Conservation (phyloP, 2,797 vertebrate genomes). For the Chaenodraco wilsoni region DNA sequence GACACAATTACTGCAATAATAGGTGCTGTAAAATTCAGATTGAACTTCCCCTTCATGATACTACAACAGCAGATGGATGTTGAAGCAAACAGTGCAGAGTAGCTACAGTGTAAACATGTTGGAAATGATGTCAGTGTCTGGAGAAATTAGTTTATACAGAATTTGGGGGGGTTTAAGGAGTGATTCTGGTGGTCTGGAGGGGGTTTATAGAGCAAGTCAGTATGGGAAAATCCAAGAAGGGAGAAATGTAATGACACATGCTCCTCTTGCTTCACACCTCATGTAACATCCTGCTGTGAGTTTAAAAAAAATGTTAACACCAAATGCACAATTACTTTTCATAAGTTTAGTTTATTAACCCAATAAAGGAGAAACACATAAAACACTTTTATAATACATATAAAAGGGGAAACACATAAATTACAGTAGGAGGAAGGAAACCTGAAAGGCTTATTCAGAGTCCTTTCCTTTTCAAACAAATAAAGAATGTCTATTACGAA, state of each 20-base stretch:
- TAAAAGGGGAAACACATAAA: too few species aligned
- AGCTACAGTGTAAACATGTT: conserved; percentile 31
- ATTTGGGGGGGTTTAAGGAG: background rate
- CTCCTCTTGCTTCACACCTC: background rate
- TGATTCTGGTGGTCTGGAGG: conserved; percentile 26
- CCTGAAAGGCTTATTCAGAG: too few species aligned
- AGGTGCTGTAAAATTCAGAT: conserved; percentile 25
- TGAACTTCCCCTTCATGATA: conserved; percentile 17
- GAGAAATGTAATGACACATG: conserved; percentile 20
- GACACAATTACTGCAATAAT: conserved; percentile 20
- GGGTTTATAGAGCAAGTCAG: conserved; percentile 12
- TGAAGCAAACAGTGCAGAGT: conserved; percentile 8
- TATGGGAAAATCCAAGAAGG: conserved; percentile 19
- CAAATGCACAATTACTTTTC: background rate
- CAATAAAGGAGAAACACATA: background rate
- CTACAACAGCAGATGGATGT: conserved; percentile 11
- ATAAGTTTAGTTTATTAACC: background rate
- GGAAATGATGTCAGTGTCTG: conserved; percentile 29
- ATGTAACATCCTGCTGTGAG: background rate
- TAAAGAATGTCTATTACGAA: too few species aligned
- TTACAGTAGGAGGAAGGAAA: too few species aligned
- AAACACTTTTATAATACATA: too few species aligned
- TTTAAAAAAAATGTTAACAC: background rate
- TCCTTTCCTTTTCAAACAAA: too few species aligned
- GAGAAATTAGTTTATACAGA: conserved; percentile 27